Conservation (phyloP, 2,113 vertebrate genomes). For the Heptranchias perlo region DNA sequence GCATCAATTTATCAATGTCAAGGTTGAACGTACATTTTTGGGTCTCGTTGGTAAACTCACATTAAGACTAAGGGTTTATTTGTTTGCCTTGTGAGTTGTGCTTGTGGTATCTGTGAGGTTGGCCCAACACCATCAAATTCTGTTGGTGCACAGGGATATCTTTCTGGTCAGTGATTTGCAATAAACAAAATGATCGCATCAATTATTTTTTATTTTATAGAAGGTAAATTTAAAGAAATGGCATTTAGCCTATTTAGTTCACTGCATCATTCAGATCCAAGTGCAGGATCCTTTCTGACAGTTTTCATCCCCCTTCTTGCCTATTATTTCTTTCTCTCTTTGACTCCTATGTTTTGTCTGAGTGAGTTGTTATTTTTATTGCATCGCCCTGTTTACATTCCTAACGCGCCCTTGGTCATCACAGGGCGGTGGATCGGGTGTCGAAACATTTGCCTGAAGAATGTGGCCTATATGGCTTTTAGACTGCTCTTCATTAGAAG, state of each 20-base stretch:
- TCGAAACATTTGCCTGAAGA: conserved; percentile 15
- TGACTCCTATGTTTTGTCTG: neutral
- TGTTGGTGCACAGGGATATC: neutral
- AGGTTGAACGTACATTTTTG: neutral
- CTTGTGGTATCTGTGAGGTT: neutral
- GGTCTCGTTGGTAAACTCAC: neutral
- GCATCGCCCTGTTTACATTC: neutral
- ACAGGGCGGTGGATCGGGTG: neutral
- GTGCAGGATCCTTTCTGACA: neutral
- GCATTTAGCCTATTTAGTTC: neutral
- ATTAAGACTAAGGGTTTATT: neutral
- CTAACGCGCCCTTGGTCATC: neutral
- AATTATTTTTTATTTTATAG: neutral
- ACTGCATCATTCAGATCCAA: neutral
- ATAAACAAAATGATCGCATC: neutral
- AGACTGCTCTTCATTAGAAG: neutral
- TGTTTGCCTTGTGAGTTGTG: neutral
- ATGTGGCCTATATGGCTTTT: conserved; percentile 11
- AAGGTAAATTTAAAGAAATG: neutral
- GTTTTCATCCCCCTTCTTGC: neutral
- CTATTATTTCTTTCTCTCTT: neutral
- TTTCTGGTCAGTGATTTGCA: neutral
- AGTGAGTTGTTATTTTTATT: neutral
- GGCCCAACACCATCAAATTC: neutral
- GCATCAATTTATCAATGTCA: neutral